Conservation (phyloP, 2,113 vertebrate species). For the Thalassarche chlororhynchos region DNA sequence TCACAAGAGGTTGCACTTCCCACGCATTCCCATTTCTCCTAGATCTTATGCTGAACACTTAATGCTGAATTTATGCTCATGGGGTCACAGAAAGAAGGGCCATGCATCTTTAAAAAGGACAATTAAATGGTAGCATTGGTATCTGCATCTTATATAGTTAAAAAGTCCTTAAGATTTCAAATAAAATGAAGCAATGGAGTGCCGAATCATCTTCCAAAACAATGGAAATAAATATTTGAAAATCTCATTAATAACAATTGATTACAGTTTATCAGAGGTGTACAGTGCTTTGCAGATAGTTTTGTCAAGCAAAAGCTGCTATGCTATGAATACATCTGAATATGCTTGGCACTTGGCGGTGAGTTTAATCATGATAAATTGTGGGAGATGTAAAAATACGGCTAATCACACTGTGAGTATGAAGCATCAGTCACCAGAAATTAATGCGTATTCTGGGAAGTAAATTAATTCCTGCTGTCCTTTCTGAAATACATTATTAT, state of each 20-base stretch:
- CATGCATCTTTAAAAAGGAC: background rate
- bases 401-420: background rate
- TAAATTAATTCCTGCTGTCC: background rate
- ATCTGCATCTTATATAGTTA: background rate
- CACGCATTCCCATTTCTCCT: fast-evolving
- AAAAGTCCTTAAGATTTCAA: background rate
- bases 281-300: background rate
- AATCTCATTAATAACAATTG: background rate
- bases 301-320: background rate
- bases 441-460: background rate
- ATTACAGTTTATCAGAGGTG: background rate
- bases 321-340: background rate
- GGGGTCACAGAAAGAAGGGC: background rate
- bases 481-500: background rate
- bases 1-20: background rate
- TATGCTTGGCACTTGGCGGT: background rate
- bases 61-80: background rate
- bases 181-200: background rate
- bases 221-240: background rate
- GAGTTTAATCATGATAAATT: constrained; percentile 9
- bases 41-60: background rate
- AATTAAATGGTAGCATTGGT: background rate
- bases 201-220: background rate
- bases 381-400: background rate
- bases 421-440: constrained; percentile 13